A percentile compares a stretch with the other conserved stretches of the same genome.
Conservation (phyloP, 2,888 invertebrate genomes). For the Zygaena filipendulae region DNA sequence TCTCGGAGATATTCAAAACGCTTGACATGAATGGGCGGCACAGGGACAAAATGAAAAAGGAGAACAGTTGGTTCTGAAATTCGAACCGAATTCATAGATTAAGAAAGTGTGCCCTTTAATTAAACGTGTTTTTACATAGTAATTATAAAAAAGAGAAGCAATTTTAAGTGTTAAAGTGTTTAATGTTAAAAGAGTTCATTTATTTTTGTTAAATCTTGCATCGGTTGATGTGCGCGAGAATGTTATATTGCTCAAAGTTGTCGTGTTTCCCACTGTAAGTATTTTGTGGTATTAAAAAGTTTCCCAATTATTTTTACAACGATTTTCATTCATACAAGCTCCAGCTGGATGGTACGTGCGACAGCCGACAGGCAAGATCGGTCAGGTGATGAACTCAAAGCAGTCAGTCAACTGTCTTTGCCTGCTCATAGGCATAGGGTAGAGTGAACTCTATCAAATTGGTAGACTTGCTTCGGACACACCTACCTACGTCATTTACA, state of each 20-base stretch:
- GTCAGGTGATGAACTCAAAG: too few relatives aligned
- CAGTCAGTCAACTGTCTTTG: too few relatives aligned
- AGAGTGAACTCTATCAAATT: too few relatives aligned
- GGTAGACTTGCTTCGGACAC: too few relatives aligned
- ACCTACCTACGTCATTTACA: too few relatives aligned
- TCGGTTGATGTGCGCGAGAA: slow-evolving; percentile 22
- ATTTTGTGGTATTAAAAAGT: slow-evolving; percentile 22
- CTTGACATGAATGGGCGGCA: slow-evolving; percentile 48
- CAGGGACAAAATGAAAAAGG: slow-evolving; percentile 51
- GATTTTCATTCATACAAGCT: too few relatives aligned
- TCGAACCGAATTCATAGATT: slow-evolving; percentile 21
- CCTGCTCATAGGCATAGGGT: too few relatives aligned
- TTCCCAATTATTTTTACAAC: slow-evolving; percentile 45
- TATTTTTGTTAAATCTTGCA: slow-evolving; percentile 31
- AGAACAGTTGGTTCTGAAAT: slow-evolving; percentile 61
- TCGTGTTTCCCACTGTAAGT: slow-evolving; percentile 22
- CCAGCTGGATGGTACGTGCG: too few relatives aligned
- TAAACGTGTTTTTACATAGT: slow-evolving; percentile 23
- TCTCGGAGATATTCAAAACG: slow-evolving; percentile 54
- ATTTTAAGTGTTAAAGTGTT: slow-evolving; percentile 33
- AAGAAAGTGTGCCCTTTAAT: slow-evolving; percentile 27
- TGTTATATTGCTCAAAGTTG: slow-evolving; percentile 53
- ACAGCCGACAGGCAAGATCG: background rate
- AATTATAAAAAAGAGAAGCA: slow-evolving; percentile 19
- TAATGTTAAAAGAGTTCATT: slow-evolving; percentile 27